phyloP scores from a whole-genome alignment of 2,113 vertebrate species.

The Microtus ochrogaster region DNA sequence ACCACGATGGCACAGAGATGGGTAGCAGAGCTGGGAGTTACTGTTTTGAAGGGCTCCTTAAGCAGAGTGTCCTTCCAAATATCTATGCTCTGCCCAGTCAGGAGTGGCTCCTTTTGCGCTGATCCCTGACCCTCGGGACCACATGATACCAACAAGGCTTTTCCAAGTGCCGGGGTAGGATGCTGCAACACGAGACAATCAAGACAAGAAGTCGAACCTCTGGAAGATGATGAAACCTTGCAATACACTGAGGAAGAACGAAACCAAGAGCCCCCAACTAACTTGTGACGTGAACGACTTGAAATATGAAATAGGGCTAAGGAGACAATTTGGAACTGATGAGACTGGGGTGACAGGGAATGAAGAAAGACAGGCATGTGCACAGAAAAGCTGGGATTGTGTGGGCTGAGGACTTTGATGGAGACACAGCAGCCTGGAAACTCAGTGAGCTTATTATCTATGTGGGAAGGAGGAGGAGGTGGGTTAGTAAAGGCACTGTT shows the following conservation, averaged over 20 bases:
- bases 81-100: no score
- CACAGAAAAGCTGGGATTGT: neutral
- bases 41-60: neutral
- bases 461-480: neutral
- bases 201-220: neutral
- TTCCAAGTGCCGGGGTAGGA: accelerated
- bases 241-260: neutral
- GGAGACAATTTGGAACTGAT: neutral
- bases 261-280: neutral
- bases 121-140: no score
- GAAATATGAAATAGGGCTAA: no score
- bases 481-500: neutral
- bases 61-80: no score
- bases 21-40: neutral
- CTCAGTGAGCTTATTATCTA: neutral
- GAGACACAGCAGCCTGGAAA: neutral
- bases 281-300: neutral
- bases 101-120: neutral
- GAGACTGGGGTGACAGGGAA: neutral
- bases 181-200: accelerated
- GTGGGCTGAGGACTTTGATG: neutral
- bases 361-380: neutral
- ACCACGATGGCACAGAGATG: neutral
- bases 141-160: neutral
- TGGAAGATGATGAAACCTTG: neutral